Evolutionary conservation across 2,113 vertebrate genomes (phyloP), one percentile per base, ranked within the genome.

Genomic region (Numida meleagris): DNA sequence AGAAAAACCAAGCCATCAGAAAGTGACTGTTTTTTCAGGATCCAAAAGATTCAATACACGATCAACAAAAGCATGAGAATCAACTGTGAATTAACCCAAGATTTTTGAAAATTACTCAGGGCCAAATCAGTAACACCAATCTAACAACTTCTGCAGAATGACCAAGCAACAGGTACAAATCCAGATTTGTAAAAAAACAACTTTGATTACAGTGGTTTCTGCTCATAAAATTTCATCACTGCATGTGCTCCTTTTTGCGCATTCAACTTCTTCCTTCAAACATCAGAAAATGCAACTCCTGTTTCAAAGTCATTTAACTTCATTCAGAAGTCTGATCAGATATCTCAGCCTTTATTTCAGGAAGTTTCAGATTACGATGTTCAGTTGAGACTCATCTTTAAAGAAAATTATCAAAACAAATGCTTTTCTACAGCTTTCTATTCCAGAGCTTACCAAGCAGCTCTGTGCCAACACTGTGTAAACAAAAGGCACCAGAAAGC

Each of bases 11-110:
- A 81, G 82, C 31, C 16, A 72, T 38, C 6, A 72, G 12, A 4
- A 68, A 0, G 2, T 0, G 0, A 40, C 50, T 72, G 46, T 24
- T 14, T 82, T 43, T 73, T 78, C 2, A 9, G 7, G 43, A 84
- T 36, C 33, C 25, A 3, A 29, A 70, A 21, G 43, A 77, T 31
- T 36, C 42, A 74, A n/a, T n/a, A 15, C 77, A 50, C 18, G 34
- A 57, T 12, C 43, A 90, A 65, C 24, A 62, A 77, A 84, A 87
- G 6, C n/a, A 36, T n/a, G 8, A 72, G 20, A 86, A 84, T 7
- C 16, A 45, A 73, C 4, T 4, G 7, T 7, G 3, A 81, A 51
- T 71, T 51, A 63, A 88, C 14, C 20, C 19, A 42, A 63, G 27
- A 0, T 3, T 58, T 7, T 6, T 59, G 20, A 83, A 77, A 86